These are phyloP conservation scores for Dolichotis patagonum DNA, from an alignment of 2,113 vertebrate species.

Conservation along the genomic window DNA sequence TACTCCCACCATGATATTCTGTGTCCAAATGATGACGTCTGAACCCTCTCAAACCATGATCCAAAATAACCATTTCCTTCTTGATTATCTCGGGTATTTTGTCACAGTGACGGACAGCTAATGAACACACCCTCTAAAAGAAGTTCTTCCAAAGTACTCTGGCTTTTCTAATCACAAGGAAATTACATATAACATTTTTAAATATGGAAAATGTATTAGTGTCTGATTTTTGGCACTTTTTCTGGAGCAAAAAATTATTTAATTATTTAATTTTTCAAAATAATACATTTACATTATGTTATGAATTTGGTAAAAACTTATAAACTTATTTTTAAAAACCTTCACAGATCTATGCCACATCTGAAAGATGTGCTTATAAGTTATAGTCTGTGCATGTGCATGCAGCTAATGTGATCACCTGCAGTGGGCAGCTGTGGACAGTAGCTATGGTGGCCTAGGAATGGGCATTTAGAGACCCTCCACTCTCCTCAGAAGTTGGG, in stretches of 20 bases:
- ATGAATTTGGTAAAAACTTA: neutral
- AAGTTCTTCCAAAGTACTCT: neutral
- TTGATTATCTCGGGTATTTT: neutral
- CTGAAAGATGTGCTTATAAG: neutral
- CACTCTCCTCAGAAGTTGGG: neutral
- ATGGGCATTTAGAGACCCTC: fast-evolving
- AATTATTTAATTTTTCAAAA: neutral
- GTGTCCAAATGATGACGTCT: neutral
- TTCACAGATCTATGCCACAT: neutral
- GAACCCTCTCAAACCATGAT: neutral
- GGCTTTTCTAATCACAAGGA: neutral
- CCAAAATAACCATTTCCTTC: neutral
- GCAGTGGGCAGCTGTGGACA: fast-evolving
- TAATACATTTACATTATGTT: neutral
- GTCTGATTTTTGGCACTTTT: neutral
- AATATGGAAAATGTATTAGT: neutral
- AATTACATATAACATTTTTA: neutral
- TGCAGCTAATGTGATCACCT: fast-evolving
- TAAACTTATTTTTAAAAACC: neutral
- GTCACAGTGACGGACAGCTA: neutral
- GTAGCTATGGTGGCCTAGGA: fast-evolving
- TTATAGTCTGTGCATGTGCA: fast-evolving
- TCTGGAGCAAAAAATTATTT: neutral
- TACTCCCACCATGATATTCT: neutral
- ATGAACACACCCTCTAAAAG: neutral